Evolutionary conservation across 2,888 invertebrate species (phyloP).

Genomic region (Orthosia gracilis): DNA sequence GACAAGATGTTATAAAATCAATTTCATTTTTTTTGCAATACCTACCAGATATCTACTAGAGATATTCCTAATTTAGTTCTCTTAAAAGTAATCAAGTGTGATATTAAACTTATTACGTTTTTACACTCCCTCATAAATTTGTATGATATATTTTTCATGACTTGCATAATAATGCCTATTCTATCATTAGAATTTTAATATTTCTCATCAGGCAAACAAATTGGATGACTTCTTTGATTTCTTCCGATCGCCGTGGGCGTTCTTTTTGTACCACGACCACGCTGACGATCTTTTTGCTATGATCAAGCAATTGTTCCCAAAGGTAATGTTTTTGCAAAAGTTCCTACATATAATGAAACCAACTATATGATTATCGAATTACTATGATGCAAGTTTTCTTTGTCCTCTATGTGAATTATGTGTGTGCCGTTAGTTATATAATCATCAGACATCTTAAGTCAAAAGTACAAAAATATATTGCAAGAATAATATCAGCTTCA

Average conservation of each 20-base stretch:
- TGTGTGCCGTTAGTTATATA: too few relatives aligned
- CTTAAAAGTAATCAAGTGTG: slow-evolving; percentile 17
- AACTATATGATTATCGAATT: too few relatives aligned
- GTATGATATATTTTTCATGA: slow-evolving; percentile 25
- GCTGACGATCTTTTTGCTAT: slow-evolving; percentile 87
- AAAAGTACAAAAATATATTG: too few relatives aligned
- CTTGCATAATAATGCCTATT: slow-evolving; percentile 23
- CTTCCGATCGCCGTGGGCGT: slow-evolving; percentile 93
- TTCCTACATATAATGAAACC: too few relatives aligned
- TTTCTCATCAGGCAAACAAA: slow-evolving; percentile 81
- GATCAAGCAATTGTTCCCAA: slow-evolving; percentile 84
- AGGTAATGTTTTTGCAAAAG: slow-evolving; percentile 70
- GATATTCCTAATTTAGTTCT: neutral
- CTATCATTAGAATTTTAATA: slow-evolving; percentile 16
- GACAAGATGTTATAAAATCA: too few relatives aligned
- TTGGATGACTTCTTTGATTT: slow-evolving; percentile 93
- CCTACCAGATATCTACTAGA: too few relatives aligned
- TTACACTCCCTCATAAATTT: neutral
- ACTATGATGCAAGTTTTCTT: too few relatives aligned
- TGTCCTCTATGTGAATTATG: too few relatives aligned
- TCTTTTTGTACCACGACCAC: slow-evolving; percentile 92
- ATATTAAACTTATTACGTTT: slow-evolving; percentile 2
- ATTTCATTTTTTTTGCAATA: too few relatives aligned
- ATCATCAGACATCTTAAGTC: too few relatives aligned
- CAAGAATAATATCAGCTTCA: too few relatives aligned